Conservation (phyloP, 1,140 invertebrate species). For the Leptopilina clavipes region DNA sequence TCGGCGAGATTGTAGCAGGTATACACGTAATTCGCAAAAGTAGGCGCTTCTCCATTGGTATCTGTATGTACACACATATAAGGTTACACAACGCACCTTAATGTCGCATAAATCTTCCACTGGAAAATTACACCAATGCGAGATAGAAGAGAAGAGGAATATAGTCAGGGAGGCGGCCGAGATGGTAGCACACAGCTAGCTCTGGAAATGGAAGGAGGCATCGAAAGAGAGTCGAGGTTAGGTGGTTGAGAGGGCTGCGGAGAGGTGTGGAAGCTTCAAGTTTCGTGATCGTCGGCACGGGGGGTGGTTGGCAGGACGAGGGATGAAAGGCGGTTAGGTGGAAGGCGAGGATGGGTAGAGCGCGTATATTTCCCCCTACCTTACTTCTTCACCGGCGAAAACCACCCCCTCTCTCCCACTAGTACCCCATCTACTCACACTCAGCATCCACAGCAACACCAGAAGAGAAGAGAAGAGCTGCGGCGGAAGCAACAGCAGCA, state of each 20-base stretch:
- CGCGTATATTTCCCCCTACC: constrained; percentile 68
- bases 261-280: constrained; percentile 54
- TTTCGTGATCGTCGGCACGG: constrained; percentile 51
- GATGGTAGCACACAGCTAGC: constrained; percentile 48
- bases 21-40: constrained; percentile 38
- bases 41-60: constrained; percentile 45
- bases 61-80: constrained; percentile 48
- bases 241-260: constrained; percentile 22
- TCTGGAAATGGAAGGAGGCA: constrained; percentile 51
- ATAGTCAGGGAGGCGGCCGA: constrained; percentile 47
- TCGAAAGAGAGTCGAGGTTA: constrained; percentile 42
- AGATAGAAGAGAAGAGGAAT: constrained; percentile 64
- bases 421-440: constrained; percentile 57
- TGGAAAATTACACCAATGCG: constrained; percentile 75
- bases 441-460: constrained; percentile 46
- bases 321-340: constrained; percentile 42
- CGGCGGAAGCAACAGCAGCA: constrained; percentile 52
- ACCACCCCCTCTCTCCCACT: constrained; percentile 53
- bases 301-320: constrained; percentile 49
- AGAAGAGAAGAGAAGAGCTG: constrained; percentile 59
- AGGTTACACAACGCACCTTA: constrained; percentile 72
- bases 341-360: constrained; percentile 47
- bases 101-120: constrained; percentile 75
- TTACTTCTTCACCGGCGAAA: constrained; percentile 48
- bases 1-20: too few relatives aligned